Base-by-base conservation (phyloP, 1,140 invertebrate species). In the Dendroctonus valens region DNA sequence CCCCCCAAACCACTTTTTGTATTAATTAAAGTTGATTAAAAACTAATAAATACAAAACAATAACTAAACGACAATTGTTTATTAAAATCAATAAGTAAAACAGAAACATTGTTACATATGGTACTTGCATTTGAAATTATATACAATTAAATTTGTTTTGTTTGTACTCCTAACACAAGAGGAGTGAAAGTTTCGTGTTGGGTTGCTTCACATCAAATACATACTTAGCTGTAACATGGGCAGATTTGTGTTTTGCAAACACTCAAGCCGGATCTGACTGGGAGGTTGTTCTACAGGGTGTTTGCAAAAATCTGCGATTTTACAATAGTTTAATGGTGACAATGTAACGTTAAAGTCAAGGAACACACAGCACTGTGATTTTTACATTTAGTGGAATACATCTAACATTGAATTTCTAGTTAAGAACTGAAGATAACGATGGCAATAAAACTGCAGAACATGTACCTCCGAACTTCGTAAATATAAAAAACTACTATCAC, bases 61-160 rank as follows among this genome's bases (percentile, higher is more conserved):
- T n/a, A 9, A 6, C 38, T 55, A 55, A 77, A 77, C 76, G 76
- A 76, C 76, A 76, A 76, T 75, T 77, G 72, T 77, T 76, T 77
- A 77, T 77, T 77, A 77, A 77, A 77, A 77, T 77, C 75, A 77
- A 77, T 77, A 77, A 77, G 75, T 74, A 77, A 77, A 77, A 77
- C 76, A 77, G 75, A 77, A 74, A 77, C 76, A 77, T 77, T 72
- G 74, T 76, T 77, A 76, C 76, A 77, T 77, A 74, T 26, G 26
- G 69, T 74, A 74, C 71, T 75, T 73, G 70, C 67, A 71, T 55
- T 73, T 75, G 1, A 75, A 71, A 76, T 73, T 75, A 71, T 76
- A 73, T 73, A 67, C 67, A 73, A 66, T 70, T 65, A 72, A 72
- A 73, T 66, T 74, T 72, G 67, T 73, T 72, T 70, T 74, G 66